Evolutionary conservation across 1,140 invertebrate genomes (phyloP).

Genomic region (Ceratosolen solmsi): DNA sequence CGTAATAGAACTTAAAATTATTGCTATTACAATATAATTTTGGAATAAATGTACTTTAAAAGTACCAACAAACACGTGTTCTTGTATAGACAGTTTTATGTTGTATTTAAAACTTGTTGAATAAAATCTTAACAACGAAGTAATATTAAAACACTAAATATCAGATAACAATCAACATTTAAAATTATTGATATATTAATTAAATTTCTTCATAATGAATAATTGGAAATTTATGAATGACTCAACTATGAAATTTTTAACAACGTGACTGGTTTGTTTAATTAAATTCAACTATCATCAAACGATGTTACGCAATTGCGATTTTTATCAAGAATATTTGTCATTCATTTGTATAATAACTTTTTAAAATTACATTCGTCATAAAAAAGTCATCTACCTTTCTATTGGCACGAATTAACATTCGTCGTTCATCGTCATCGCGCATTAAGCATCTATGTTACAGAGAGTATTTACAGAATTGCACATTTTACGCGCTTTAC

Average conservation of each 20-base stretch:
- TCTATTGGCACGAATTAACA: constrained; percentile 23
- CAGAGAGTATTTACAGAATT: constrained; percentile 38
- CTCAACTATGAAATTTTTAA: constrained; percentile 33
- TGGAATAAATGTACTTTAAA: background rate
- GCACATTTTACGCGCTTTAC: background rate
- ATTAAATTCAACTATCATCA: constrained; percentile 24
- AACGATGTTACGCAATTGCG: constrained; percentile 22
- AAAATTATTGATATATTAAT: constrained; percentile 10
- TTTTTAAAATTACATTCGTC: constrained; percentile 37
- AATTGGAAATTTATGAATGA: constrained; percentile 8
- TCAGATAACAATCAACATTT: constrained; percentile 18
- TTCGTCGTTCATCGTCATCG: background rate
- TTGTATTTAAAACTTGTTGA: constrained; percentile 11
- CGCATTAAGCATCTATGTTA: constrained; percentile 30
- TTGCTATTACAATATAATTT: background rate
- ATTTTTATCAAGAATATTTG: constrained; percentile 49
- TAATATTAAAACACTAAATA: constrained; percentile 8
- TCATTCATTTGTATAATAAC: constrained; percentile 38
- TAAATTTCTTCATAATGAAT: constrained; percentile 4
- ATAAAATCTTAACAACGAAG: constrained; percentile 4
- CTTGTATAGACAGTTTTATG: background rate
- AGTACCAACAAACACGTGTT: background rate
- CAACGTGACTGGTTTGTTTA: background rate
- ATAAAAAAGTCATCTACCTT: constrained; percentile 34
- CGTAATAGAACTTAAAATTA: too few relatives aligned